phyloP scores from a whole-genome alignment of 2,888 invertebrate genomes.

The Cancer borealis region DNA sequence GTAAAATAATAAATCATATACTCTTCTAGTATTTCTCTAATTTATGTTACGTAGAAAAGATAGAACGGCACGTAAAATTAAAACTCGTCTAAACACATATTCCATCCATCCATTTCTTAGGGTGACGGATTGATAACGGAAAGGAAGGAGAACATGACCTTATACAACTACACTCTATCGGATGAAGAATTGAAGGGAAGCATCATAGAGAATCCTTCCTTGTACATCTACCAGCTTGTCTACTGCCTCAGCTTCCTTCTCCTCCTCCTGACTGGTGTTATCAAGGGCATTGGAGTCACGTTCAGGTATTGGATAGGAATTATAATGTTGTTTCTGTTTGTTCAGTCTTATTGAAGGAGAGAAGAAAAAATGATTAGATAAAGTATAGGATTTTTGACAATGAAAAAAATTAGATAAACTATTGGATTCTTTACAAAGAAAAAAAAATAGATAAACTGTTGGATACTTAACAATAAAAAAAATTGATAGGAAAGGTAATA shows the following conservation, averaged over 20 bases:
- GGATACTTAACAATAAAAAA: too few relatives aligned
- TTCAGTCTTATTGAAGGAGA: too few relatives aligned
- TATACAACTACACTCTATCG: slow-evolving; percentile 76
- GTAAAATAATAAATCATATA: too few relatives aligned
- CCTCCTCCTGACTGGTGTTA: slow-evolving; percentile 80
- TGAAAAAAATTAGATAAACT: too few relatives aligned
- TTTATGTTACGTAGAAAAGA: too few relatives aligned
- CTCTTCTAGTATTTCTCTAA: too few relatives aligned
- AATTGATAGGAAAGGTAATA: too few relatives aligned
- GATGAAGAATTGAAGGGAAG: slow-evolving; percentile 78
- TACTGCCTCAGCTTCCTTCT: slow-evolving; percentile 80
- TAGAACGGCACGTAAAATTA: neutral
- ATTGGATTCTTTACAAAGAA: too few relatives aligned
- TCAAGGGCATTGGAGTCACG: slow-evolving; percentile 79
- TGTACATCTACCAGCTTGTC: slow-evolving; percentile 80
- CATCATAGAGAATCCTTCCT: slow-evolving; percentile 80
- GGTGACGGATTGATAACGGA: slow-evolving; percentile 76
- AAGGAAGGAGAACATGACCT: slow-evolving; percentile 74
- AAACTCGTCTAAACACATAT: neutral
- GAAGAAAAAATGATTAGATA: neutral
- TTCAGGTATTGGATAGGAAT: slow-evolving; percentile 60
- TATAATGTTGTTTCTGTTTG: too few relatives aligned
- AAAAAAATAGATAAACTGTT: neutral
- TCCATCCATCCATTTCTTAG: slow-evolving; percentile 13
- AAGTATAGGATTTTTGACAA: neutral